A percentile compares a stretch with the other conserved stretches of the same genome.
phyloP scores from a whole-genome alignment of 2,888 invertebrate genomes.

The Thyatira batis region DNA sequence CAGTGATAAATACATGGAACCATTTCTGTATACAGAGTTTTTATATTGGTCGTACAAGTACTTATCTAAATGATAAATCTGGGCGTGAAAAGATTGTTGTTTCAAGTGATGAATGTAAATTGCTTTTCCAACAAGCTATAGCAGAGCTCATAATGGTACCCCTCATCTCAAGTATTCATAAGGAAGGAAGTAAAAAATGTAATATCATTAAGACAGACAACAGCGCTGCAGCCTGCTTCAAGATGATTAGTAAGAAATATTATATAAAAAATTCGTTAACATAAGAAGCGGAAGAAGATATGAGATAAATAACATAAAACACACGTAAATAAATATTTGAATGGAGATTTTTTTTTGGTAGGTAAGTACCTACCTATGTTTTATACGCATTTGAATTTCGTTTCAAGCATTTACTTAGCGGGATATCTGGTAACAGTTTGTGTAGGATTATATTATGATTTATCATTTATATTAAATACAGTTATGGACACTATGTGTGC shows the following conservation, averaged over 20 bases:
- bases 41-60: slow-evolving; percentile 17
- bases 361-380: too few relatives aligned
- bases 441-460: too few relatives aligned
- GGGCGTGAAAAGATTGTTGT: background rate
- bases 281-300: too few relatives aligned
- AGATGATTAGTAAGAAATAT: slow-evolving; percentile 30
- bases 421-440: too few relatives aligned
- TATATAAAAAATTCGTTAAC: too few relatives aligned
- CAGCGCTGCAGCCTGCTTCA: slow-evolving; percentile 25
- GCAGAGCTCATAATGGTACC: slow-evolving; percentile 50
- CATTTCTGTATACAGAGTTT: background rate
- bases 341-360: too few relatives aligned
- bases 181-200: slow-evolving; percentile 63
- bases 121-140: slow-evolving; percentile 56
- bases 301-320: too few relatives aligned
- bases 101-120: slow-evolving; percentile 58
- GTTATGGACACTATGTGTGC: too few relatives aligned
- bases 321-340: too few relatives aligned
- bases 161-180: slow-evolving; percentile 62
- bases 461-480: too few relatives aligned
- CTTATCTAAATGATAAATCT: background rate
- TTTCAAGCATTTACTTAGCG: too few relatives aligned
- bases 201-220: slow-evolving; percentile 58
- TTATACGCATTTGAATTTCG: too few relatives aligned
- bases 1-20: slow-evolving; percentile 3